Evolutionary conservation across 2,888 invertebrate species (phyloP).

Genomic region (Lapara coniferarum): DNA sequence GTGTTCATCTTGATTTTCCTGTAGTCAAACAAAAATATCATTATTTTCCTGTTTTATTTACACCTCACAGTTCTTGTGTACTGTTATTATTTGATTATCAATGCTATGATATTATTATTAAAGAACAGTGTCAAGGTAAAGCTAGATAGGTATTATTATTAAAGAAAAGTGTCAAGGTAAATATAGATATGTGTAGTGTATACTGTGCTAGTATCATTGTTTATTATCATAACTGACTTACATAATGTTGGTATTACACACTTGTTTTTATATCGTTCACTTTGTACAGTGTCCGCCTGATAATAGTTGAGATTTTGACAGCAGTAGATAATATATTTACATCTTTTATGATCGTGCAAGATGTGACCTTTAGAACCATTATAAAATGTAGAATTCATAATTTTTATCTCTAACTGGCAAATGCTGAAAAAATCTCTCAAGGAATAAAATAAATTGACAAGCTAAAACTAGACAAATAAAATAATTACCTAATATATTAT

Average conservation of each 20-base stretch:
- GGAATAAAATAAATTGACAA: no score
- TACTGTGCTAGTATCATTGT: no score
- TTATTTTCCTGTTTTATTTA: slow-evolving; percentile 6
- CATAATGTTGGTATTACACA: no score
- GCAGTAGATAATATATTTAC: not conserved
- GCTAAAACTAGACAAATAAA: no score
- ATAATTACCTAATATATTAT: no score
- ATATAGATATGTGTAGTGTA: no score
- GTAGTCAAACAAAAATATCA: slow-evolving; percentile 2
- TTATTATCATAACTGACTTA: not conserved
- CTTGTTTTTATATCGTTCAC: not conserved
- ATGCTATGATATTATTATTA: not conserved
- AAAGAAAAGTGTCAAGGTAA: no score
- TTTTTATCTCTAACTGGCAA: no score
- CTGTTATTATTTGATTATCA: not conserved
- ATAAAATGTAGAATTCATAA: no score
- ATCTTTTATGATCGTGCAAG: not conserved
- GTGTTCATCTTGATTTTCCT: slow-evolving; percentile 14
- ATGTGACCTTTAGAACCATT: not conserved
- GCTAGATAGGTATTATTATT: no score
- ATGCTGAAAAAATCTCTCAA: no score
- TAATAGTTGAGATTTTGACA: not conserved
- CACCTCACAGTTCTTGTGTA: not conserved
- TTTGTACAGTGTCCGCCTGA: not conserved
- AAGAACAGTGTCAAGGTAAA: no score